These are phyloP conservation scores for Chrysolina americana DNA, from an alignment of 2,888 invertebrate genomes.

Conservation along the genomic window DNA sequence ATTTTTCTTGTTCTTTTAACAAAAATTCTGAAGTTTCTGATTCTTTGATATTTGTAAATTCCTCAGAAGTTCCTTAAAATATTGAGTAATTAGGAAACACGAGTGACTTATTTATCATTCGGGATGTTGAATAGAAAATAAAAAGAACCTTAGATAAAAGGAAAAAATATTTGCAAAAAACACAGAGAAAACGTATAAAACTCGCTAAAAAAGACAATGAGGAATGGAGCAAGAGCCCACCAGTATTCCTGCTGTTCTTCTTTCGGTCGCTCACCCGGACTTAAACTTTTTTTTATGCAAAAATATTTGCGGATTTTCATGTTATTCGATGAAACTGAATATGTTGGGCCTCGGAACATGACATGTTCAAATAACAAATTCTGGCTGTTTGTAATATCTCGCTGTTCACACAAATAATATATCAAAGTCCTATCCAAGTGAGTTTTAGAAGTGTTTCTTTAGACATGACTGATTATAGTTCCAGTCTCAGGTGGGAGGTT, in stretches of 20 bases:
- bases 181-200: too few species aligned
- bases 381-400: constrained; percentile 63
- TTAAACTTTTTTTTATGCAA: constrained; percentile 6
- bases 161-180: too few species aligned
- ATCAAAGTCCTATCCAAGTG: constrained; percentile 65
- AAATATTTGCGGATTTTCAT: constrained; percentile 16
- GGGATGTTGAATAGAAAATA: too few species aligned
- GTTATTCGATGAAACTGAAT: constrained; percentile 39
- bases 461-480: constrained; percentile 67
- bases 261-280: constrained; percentile 11
- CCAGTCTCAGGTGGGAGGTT: constrained; percentile 61
- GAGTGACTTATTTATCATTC: too few species aligned
- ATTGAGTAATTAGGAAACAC: too few species aligned
- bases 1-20: too few species aligned
- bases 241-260: neutral
- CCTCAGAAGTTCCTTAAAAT: too few species aligned
- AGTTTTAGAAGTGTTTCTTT: constrained; percentile 64
- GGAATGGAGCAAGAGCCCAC: neutral
- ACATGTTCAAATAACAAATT: constrained; percentile 64
- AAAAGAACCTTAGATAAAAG: too few species aligned
- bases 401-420: constrained; percentile 66
- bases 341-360: constrained; percentile 81
- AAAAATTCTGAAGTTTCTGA: too few species aligned
- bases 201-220: neutral
- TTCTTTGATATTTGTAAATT: too few species aligned